Percentiles rank a stretch among this genome's conserved stretches.
phyloP scores from a whole-genome alignment of 2,113 vertebrate species.

The Gopherus evgoodei region DNA sequence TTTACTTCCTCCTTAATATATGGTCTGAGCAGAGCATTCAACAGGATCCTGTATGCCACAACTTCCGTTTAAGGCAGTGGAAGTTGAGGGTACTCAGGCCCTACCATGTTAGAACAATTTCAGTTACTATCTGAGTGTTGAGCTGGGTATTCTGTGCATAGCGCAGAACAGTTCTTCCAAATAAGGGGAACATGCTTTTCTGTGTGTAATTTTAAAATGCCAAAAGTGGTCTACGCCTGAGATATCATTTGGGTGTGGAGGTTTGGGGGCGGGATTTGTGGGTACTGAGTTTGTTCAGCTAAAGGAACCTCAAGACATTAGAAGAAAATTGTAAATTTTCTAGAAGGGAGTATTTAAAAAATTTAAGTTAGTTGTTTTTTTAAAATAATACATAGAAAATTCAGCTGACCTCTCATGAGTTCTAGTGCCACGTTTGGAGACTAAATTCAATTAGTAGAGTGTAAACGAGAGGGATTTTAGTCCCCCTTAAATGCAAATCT shows the following conservation, averaged over 20 bases:
- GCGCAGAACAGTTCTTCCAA: neutral
- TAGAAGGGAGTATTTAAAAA: slow-evolving; percentile 6
- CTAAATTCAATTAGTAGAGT: neutral
- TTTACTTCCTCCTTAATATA: fast-evolving
- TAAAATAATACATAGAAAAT: neutral
- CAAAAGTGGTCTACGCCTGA: neutral
- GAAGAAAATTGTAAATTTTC: slow-evolving; percentile 2
- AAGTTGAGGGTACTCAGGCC: neutral
- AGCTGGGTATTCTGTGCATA: neutral
- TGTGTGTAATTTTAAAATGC: neutral
- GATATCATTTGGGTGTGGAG: fast-evolving
- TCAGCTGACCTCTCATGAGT: neutral
- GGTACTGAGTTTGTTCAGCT: neutral
- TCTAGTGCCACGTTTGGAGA: neutral
- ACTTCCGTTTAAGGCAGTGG: neutral
- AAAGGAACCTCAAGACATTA: neutral
- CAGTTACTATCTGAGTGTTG: neutral
- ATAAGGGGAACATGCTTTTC: neutral
- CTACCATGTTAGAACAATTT: neutral
- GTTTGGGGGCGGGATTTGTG: neutral
- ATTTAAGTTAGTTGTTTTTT: neutral
- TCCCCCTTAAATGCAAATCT: slow-evolving; percentile 1
- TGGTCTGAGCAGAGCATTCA: neutral
- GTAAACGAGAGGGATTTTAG: neutral
- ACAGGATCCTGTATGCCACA: neutral